Evolutionary conservation across 2,797 vertebrate species (phyloP).

Genomic region (Rhinichthys osculus): DNA sequence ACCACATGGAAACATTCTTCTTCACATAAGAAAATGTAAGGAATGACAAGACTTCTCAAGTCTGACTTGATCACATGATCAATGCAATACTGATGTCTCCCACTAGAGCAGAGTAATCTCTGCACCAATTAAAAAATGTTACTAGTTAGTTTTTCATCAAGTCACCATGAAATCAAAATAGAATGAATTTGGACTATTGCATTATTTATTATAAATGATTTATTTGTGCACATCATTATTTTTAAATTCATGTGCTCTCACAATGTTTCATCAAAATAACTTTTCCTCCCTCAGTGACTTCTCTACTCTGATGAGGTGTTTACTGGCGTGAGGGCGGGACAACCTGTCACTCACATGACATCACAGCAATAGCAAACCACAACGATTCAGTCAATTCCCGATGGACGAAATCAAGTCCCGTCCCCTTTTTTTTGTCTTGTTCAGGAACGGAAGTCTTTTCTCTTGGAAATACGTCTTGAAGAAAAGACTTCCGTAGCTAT

Average conservation of each 20-base stretch:
- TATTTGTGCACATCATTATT: no score
- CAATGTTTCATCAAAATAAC: background rate
- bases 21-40: background rate
- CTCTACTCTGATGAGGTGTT: no score
- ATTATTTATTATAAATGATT: no score
- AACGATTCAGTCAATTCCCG: background rate
- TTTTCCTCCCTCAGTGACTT: background rate
- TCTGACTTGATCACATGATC: slow-evolving; percentile 14
- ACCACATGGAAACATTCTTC: slow-evolving; percentile 29
- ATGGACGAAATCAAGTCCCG: background rate
- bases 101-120: background rate
- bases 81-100: slow-evolving; percentile 7
- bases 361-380: background rate
- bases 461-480: no score
- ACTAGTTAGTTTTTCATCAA: background rate
- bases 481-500: no score
- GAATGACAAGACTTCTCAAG: slow-evolving; percentile 23
- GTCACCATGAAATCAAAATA: background rate
- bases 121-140: background rate
- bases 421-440: no score
- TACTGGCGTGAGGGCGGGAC: background rate
- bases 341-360: background rate
- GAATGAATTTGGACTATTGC: background rate
- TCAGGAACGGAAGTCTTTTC: no score
- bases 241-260: no score